phyloP scores from a whole-genome alignment of 2,797 vertebrate genomes.

The Lacerta bilineata region DNA sequence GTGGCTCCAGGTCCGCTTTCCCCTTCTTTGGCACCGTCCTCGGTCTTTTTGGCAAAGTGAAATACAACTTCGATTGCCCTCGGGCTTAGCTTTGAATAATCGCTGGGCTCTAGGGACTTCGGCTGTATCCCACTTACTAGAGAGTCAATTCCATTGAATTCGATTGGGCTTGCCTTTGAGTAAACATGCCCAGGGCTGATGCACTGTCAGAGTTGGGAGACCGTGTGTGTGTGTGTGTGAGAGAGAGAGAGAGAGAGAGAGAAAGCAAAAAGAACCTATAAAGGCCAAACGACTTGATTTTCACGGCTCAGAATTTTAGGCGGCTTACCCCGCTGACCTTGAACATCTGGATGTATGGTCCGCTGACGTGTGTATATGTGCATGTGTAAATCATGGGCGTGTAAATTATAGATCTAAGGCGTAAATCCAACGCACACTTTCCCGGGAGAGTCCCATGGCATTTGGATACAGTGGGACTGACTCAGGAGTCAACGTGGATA shows the following conservation, averaged over 20 bases:
- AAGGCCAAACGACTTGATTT: neutral
- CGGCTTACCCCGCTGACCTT: neutral
- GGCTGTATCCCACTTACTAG: too few species aligned
- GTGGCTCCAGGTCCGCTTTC: neutral
- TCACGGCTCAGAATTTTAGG: neutral
- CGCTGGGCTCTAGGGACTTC: too few species aligned
- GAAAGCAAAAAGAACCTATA: neutral
- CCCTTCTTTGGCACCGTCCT: neutral
- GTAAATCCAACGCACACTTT: neutral
- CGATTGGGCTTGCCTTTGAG: too few species aligned
- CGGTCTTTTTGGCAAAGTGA: neutral
- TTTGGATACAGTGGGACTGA: too few species aligned
- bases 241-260: too few species aligned
- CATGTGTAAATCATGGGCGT: neutral
- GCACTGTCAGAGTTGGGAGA: too few species aligned
- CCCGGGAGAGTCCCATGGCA: neutral
- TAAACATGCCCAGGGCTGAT: too few species aligned
- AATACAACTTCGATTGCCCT: neutral
- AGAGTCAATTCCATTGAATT: too few species aligned
- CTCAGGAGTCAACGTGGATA: too few species aligned
- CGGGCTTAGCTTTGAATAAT: neutral
- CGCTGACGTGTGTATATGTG: neutral
- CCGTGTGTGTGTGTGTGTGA: too few species aligned
- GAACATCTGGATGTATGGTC: neutral
- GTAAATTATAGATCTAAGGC: neutral